Base-by-base conservation (phyloP, 2,888 invertebrate species). In the Agriopis leucophaearia region DNA sequence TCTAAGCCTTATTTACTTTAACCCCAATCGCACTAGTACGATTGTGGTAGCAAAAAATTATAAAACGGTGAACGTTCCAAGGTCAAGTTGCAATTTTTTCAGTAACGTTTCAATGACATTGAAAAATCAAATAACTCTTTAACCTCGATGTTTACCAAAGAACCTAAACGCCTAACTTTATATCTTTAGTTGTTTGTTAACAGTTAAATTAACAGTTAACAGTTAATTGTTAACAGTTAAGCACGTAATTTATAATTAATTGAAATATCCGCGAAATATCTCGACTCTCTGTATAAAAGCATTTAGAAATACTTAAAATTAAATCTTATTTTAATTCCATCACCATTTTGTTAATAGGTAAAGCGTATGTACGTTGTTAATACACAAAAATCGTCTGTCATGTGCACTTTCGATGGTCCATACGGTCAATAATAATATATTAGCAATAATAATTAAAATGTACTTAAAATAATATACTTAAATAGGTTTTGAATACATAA, bases 401-500 rank as follows among this genome's bases (percentile, higher is more conserved):
- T 92, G 92, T 93, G 92, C 87, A 92, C 81, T 90, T 91, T 90
- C 83, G 90, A 88, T 82, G 91, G 92, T 92, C 92, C 92, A 81
- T 78, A 76, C 81, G 89, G 87, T 90, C 89, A 78, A 77, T 74
- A 64, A 65, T 68, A 64, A 66, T 69, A 69, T 70, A 72, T 64
- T 67, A 65, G 47, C 15, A 54, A 47, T 38, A 58, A 45, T 45
- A 27, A 27, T 27, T 27, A 59, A 40, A 52, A 40, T 15, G n/a
- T 44, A 60, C 9, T 5, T 51, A 52, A 8, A 62, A 48, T 55
- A 59, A 55, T 64, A 68, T 40, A 58, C 35, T 44, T 66, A 62
- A 47, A 52, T 61, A 66, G 1, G 16, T 18, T 55, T 9, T 0
- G 4, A 27, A 38, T 0, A n/a, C n/a, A n/a, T 15, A 36, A 9